phyloP scores from a whole-genome alignment of 2,888 invertebrate genomes.

The Hirtodrosophila cameraria region DNA sequence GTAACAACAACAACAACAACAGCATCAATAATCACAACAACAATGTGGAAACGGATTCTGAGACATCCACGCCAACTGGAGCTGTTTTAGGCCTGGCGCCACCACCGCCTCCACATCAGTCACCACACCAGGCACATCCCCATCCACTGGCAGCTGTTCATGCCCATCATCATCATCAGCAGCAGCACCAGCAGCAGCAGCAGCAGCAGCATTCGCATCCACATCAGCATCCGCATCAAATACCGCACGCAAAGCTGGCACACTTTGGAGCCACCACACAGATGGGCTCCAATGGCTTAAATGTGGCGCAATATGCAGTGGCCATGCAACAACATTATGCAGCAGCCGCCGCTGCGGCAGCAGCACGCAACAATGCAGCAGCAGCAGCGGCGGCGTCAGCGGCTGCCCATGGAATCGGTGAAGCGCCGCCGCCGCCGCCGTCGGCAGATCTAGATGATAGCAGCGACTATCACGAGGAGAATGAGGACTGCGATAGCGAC shows the following conservation, averaged over 20 bases:
- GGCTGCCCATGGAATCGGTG: constrained; percentile 25
- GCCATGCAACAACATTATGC: constrained; percentile 82
- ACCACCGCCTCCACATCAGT: constrained; percentile 29
- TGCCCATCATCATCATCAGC: constrained; percentile 40
- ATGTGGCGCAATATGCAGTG: constrained; percentile 81
- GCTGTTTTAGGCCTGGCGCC: constrained; percentile 38
- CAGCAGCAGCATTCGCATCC: constrained; percentile 32
- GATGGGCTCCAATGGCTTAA: constrained; percentile 77
- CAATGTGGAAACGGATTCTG: constrained; percentile 42
- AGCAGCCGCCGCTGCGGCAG: constrained; percentile 78
- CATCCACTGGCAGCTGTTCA: constrained; percentile 49
- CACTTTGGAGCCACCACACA: constrained; percentile 71
- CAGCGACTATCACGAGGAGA: constrained; percentile 82
- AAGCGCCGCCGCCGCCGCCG: constrained; percentile 63
- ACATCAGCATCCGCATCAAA: constrained; percentile 52
- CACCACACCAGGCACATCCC: constrained; percentile 44
- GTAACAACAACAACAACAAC: constrained; percentile 32
- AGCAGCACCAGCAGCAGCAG: constrained; percentile 42
- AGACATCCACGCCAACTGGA: constrained; percentile 18
- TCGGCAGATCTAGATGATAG: constrained; percentile 79
- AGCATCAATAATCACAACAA: constrained; percentile 37
- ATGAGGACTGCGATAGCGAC: constrained; percentile 82
- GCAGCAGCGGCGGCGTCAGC: constrained; percentile 61
- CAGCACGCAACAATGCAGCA: constrained; percentile 74
- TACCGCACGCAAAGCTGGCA: constrained; percentile 68